Evolutionary conservation across 2,797 vertebrate species (phyloP), one percentile per base, ranked within the genome.

Genomic region (Poecilia velifera): DNA sequence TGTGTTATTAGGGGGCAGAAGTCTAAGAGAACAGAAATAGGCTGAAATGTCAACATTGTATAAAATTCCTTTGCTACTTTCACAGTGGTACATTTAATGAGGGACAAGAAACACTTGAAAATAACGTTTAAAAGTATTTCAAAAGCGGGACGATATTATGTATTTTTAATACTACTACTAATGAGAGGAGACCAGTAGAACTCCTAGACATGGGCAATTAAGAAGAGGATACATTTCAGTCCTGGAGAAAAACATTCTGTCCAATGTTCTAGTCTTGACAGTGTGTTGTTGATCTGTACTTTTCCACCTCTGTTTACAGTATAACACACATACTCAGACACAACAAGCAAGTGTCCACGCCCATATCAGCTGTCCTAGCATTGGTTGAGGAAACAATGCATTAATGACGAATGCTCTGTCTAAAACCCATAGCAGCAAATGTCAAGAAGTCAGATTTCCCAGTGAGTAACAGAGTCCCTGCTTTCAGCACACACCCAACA

Each of bases 401-500:
- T 76, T 75, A 74, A 88, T 85, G 84, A 91, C 79, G 82, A 79
- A 90, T 68, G 74, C 66, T 83, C 80, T 84, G 88, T 93, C 89
- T 83, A 88, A 90, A 93, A 92, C 83, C 92, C 86, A 84, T 95
- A 95, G 95, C 96, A 96, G 95, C 94, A 95, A 91, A 91, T 91
- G 81, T 86, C 89, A 51, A 53, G 20, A 76, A 89, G 79, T 86
- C 84, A 81, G 83, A 85, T 89, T 89, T 90, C 89, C 89, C 90
- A 94, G 92, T 94, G 91, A 95, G 87, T 92, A 83, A 84, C 86
- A 85, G 47, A 84, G 85, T 85, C 78, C 73, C 80, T 86, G 82
- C 89, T 86, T 25, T 84, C 78, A 83, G 81, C 78, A 77, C 82
- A 82, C 78, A 88, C 71, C 84, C 73, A 83, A 80, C 82, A 77